These are phyloP conservation scores for Sitta carolinensis DNA, from an alignment of 2,797 vertebrate genomes.

Conservation along the genomic window DNA sequence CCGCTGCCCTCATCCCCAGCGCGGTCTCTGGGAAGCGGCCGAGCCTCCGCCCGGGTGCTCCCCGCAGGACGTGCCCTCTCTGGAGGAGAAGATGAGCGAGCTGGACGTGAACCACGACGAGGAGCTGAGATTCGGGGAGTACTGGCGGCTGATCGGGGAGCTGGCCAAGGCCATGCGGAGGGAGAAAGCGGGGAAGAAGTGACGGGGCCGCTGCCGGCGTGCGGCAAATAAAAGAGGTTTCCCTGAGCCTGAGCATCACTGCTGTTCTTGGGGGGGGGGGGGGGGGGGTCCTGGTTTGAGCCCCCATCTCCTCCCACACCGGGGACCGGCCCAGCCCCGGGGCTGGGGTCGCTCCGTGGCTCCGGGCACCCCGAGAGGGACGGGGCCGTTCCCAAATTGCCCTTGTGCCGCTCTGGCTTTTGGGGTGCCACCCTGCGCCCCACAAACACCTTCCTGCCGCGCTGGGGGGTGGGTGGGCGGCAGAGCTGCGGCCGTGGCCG, in stretches of 20 bases:
- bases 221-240: conserved; percentile 6
- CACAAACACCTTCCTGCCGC: neutral
- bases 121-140: conserved; percentile 74
- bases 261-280: neutral
- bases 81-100: conserved; percentile 76
- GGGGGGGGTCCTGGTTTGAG: rapidly evolving
- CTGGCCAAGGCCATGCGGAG: conserved; percentile 64
- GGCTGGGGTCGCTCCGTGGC: neutral
- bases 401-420: neutral
- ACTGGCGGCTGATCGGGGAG: conserved; percentile 75
- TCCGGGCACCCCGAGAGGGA: neutral
- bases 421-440: neutral
- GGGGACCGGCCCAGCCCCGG: neutral
- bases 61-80: conserved; percentile 61
- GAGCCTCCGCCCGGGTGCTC: neutral
- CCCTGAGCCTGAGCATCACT: neutral
- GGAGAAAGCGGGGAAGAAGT: conserved; percentile 41
- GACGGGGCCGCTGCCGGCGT: rapidly evolving
- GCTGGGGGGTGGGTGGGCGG: neutral
- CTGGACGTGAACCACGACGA: conserved; percentile 74
- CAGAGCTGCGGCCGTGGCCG: neutral
- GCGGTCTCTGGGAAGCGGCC: rapidly evolving
- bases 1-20: neutral
- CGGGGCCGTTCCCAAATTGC: rapidly evolving
- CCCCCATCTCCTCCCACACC: neutral